A percentile compares a stretch with the other conserved stretches of the same genome.
Evolutionary conservation across 2,797 vertebrate species (phyloP).

Genomic region (Oryzias dopingdopingensis): DNA sequence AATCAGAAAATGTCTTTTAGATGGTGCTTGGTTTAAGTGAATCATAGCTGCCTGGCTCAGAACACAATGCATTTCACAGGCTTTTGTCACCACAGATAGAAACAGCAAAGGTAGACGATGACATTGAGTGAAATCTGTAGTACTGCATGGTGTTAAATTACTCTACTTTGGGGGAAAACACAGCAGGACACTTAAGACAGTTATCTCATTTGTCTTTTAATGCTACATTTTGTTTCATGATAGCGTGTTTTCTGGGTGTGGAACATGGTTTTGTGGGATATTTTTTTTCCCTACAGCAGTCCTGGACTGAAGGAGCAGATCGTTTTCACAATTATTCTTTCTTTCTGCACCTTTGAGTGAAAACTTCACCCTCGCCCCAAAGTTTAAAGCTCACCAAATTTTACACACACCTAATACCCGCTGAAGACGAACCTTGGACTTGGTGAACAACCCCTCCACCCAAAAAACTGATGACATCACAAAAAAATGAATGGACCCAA

Average conservation of each 20-base stretch:
- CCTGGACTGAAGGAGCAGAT: slow-evolving; percentile 52
- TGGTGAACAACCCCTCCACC: no score
- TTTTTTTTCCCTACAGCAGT: slow-evolving; percentile 32
- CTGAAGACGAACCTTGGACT: no score
- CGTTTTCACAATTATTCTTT: slow-evolving; percentile 8
- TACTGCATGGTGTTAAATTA: slow-evolving; percentile 11
- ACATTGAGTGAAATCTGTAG: slow-evolving; percentile 23
- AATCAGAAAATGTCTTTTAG: slow-evolving; percentile 14
- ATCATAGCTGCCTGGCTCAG: slow-evolving; percentile 2
- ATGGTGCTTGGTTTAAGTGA: slow-evolving; percentile 12
- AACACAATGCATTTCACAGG: slow-evolving; percentile 3
- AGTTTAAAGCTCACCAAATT: no score
- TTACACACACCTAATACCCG: no score
- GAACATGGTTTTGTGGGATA: slow-evolving; percentile 37
- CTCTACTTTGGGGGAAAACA: no score
- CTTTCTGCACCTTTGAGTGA: no score
- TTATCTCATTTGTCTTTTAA: no score
- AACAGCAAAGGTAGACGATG: slow-evolving; percentile 15
- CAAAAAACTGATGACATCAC: no score
- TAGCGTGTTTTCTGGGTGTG: slow-evolving; percentile 21
- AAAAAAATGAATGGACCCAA: no score
- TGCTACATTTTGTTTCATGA: neutral
- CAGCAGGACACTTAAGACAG: no score
- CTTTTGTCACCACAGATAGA: slow-evolving; percentile 12
- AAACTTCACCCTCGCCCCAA: no score